A percentile compares a stretch with the other conserved stretches of the same genome.
Conservation (phyloP, 2,113 vertebrate genomes). For the Pitta sordida region DNA sequence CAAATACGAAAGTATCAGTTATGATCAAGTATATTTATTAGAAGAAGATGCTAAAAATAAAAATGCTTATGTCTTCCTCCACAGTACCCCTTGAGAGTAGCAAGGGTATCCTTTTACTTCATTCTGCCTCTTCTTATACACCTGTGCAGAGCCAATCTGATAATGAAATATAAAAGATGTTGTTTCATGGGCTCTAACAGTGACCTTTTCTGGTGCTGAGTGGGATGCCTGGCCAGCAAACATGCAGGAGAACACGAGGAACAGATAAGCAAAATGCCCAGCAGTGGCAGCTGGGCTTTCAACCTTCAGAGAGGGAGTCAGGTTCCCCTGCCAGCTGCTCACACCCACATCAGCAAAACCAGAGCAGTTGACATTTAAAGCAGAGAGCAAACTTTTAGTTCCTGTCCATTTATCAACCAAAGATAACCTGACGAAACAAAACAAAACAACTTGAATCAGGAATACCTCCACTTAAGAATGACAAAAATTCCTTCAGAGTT, state of each 20-base stretch:
- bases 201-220: background rate
- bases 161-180: background rate
- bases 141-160: background rate
- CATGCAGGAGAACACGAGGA: background rate
- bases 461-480: background rate
- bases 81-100: background rate
- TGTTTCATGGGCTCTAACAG: background rate
- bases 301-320: background rate
- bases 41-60: background rate
- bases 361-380: background rate
- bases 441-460: background rate
- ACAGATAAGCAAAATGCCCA: background rate
- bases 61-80: background rate
- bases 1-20: background rate
- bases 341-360: background rate
- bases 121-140: background rate
- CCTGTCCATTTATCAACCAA: background rate
- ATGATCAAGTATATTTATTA: background rate
- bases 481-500: background rate
- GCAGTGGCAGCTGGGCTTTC: background rate
- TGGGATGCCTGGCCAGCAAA: background rate
- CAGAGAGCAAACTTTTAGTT: background rate
- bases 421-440: background rate
- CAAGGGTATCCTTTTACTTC: background rate
- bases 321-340: background rate